A percentile compares a stretch with the other conserved stretches of the same genome.
These are phyloP conservation scores for Cheilosia soror DNA, from an alignment of 2,888 invertebrate species.

Conservation along the genomic window DNA sequence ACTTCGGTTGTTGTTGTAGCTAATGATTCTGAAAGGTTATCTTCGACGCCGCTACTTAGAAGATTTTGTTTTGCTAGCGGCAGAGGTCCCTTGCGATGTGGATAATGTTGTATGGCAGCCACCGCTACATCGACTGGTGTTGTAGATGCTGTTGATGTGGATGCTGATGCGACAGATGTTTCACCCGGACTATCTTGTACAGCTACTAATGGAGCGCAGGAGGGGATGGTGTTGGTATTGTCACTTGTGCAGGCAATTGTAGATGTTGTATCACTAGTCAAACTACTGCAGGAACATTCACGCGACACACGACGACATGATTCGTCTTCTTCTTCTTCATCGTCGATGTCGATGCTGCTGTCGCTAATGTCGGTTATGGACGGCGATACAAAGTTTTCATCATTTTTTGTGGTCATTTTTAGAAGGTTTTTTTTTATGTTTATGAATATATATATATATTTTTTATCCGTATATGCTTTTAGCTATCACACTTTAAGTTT, in stretches of 20 bases:
- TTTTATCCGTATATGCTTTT: slow-evolving; percentile 40
- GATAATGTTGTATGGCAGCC: slow-evolving; percentile 79
- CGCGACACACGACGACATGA: slow-evolving; percentile 73
- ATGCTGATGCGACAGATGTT: slow-evolving; percentile 23
- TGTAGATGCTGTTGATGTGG: slow-evolving; percentile 78
- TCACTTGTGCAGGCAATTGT: slow-evolving; percentile 75
- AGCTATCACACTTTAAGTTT: slow-evolving; percentile 61
- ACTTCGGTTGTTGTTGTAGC: slow-evolving; percentile 81
- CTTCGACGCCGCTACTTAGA: slow-evolving; percentile 66
- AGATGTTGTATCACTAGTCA: slow-evolving; percentile 76
- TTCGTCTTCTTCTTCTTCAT: slow-evolving; percentile 78
- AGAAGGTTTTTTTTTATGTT: slow-evolving; percentile 12
- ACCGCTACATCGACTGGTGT: slow-evolving; percentile 82
- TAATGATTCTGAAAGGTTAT: slow-evolving; percentile 80
- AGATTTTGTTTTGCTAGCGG: slow-evolving; percentile 36
- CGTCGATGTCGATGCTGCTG: slow-evolving; percentile 81
- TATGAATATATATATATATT: slow-evolving; percentile 17
- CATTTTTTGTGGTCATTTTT: slow-evolving; percentile 62
- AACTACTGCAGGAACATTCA: slow-evolving; percentile 76
- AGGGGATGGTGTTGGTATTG: slow-evolving; percentile 73
- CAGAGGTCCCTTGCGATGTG: slow-evolving; percentile 39
- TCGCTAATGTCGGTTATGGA: slow-evolving; percentile 78
- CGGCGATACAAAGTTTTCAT: slow-evolving; percentile 75
- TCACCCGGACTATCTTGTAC: slow-evolving; percentile 76
- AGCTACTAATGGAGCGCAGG: slow-evolving; percentile 75